These are phyloP conservation scores for Tuta absoluta DNA, from an alignment of 2,888 invertebrate species.

Conservation along the genomic window DNA sequence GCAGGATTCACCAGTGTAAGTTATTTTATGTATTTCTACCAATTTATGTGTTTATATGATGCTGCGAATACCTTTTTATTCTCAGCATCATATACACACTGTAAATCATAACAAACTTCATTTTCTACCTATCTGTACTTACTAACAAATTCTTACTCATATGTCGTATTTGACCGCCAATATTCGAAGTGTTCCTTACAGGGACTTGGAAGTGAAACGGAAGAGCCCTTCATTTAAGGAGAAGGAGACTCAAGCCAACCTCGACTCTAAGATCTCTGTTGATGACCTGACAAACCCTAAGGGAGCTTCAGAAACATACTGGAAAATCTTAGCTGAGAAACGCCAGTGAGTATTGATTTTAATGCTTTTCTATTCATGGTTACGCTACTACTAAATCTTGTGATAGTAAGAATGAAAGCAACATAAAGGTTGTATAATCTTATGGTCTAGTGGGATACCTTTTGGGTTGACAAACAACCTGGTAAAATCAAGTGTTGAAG, in stretches of 20 bases:
- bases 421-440: too few species aligned
- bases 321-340: slow-evolving; percentile 88
- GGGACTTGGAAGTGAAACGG: slow-evolving; percentile 69
- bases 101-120: background rate
- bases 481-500: too few species aligned
- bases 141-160: background rate
- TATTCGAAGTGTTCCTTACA: slow-evolving; percentile 39
- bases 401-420: too few species aligned
- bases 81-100: background rate
- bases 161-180: slow-evolving; percentile 1
- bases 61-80: too few species aligned
- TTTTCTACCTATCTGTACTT: background rate
- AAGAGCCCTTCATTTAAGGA: slow-evolving; percentile 80
- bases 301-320: slow-evolving; percentile 87
- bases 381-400: too few species aligned
- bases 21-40: slow-evolving; percentile 19
- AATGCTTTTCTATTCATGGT: background rate
- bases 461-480: too few species aligned
- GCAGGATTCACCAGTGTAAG: slow-evolving; percentile 78
- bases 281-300: slow-evolving; percentile 87
- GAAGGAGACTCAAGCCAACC: slow-evolving; percentile 83
- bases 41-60: too few species aligned
- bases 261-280: slow-evolving; percentile 79
- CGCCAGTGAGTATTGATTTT: slow-evolving; percentile 73
- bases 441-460: too few species aligned